Conservation (phyloP, 2,888 invertebrate genomes). For the Euproctis similis region DNA sequence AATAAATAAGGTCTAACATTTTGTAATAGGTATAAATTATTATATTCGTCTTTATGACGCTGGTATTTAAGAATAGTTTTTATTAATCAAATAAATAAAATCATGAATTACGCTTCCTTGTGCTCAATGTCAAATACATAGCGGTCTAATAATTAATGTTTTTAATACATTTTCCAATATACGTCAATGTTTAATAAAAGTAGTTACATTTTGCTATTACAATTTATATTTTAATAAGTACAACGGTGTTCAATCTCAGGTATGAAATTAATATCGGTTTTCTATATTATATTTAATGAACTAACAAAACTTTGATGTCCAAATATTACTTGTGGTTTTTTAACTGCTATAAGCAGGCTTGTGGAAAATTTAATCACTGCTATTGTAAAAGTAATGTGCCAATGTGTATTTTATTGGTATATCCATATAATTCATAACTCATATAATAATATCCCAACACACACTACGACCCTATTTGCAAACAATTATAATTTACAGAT, state of each 20-base stretch:
- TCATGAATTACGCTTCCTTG: slow-evolving; percentile 60
- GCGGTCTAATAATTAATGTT: slow-evolving; percentile 53
- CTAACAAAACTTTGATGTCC: slow-evolving; percentile 24
- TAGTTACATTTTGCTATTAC: slow-evolving; percentile 31
- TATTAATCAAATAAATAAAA: slow-evolving; percentile 29
- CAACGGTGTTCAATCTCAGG: slow-evolving; percentile 65
- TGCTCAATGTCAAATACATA: slow-evolving; percentile 68
- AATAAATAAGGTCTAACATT: slow-evolving; percentile 62
- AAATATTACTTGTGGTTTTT: too few relatives aligned
- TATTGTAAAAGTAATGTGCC: too few relatives aligned
- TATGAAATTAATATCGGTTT: slow-evolving; percentile 7
- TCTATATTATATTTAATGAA: slow-evolving; percentile 27
- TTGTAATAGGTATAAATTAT: too few relatives aligned
- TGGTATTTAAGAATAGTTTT: slow-evolving; percentile 55
- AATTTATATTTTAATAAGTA: slow-evolving; percentile 34
- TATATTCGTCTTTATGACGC: slow-evolving; percentile 67
- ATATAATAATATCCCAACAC: too few relatives aligned
- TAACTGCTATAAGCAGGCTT: too few relatives aligned
- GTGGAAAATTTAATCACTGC: too few relatives aligned
- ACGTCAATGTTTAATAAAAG: slow-evolving; percentile 27
- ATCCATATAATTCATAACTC: too few relatives aligned
- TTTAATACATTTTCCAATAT: slow-evolving; percentile 26
- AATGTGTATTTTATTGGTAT: too few relatives aligned
- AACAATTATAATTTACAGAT: too few relatives aligned
- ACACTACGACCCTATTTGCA: too few relatives aligned